These are phyloP conservation scores for Chelmon rostratus DNA, from an alignment of 2,797 vertebrate species.

Conservation along the genomic window DNA sequence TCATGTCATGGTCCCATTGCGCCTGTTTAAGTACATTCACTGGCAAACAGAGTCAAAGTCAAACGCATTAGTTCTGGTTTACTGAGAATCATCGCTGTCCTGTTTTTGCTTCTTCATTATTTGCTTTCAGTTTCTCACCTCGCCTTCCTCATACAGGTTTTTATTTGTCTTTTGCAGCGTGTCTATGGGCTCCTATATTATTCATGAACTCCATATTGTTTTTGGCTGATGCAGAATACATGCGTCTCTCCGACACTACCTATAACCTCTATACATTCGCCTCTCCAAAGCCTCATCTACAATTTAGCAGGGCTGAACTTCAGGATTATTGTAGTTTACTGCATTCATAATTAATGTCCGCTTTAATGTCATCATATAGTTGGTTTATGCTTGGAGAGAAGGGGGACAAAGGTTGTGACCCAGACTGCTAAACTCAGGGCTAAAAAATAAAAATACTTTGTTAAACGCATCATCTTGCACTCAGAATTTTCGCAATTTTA, in stretches of 20 bases:
- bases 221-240: conserved; percentile 58
- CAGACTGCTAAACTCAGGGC: neutral
- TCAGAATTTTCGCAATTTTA: no score
- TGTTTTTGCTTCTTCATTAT: neutral
- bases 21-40: conserved; percentile 37
- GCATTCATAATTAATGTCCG: conserved; percentile 49
- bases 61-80: conserved; percentile 1
- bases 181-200: conserved; percentile 73
- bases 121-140: neutral
- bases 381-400: neutral
- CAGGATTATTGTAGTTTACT: conserved; percentile 42
- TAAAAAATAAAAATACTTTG: neutral
- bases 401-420: conserved; percentile 9
- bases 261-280: conserved; percentile 33
- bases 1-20: conserved; percentile 1
- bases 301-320: conserved; percentile 55
- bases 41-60: conserved; percentile 26
- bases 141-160: conserved; percentile 33
- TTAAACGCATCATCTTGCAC: neutral
- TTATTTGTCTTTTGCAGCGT: conserved; percentile 47
- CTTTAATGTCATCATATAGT: conserved; percentile 25
- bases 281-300: conserved; percentile 31
- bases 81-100: neutral
- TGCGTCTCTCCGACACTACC: conserved; percentile 56
- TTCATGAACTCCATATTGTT: conserved; percentile 76